Evolutionary conservation across 2,113 vertebrate genomes (phyloP).

Genomic region (Toxostoma redivivum): DNA sequence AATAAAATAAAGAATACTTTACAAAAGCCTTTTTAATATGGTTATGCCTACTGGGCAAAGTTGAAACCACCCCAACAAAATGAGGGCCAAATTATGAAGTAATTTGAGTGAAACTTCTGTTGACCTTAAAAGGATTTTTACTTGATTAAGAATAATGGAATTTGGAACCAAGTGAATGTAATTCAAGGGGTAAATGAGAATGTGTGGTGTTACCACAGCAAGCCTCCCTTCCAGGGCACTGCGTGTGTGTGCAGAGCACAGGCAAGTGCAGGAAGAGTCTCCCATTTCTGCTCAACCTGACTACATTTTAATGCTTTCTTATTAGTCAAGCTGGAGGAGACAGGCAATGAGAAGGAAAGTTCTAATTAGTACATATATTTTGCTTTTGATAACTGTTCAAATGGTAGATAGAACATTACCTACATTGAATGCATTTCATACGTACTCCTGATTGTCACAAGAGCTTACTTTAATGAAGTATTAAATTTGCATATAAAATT

Average conservation of each 20-base stretch:
- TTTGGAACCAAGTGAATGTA: neutral
- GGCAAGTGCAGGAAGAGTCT: neutral
- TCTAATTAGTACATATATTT: slow-evolving; percentile 58
- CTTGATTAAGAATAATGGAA: slow-evolving; percentile 16
- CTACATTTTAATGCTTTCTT: neutral
- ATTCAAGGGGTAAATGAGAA: neutral
- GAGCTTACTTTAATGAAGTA: slow-evolving; percentile 31
- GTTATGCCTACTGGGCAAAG: slow-evolving; percentile 27
- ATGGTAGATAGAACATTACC: slow-evolving; percentile 12
- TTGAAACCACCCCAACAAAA: neutral
- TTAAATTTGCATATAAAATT: slow-evolving; percentile 61
- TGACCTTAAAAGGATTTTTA: slow-evolving; percentile 22
- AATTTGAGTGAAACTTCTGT: slow-evolving; percentile 30
- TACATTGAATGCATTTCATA: slow-evolving; percentile 9
- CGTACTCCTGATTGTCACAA: slow-evolving; percentile 22
- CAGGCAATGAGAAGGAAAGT: slow-evolving; percentile 60
- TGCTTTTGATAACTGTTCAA: slow-evolving; percentile 41
- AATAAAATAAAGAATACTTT: slow-evolving; percentile 34
- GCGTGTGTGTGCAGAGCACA: neutral
- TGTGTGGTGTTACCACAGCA: neutral
- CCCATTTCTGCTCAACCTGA: neutral
- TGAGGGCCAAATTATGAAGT: slow-evolving; percentile 32
- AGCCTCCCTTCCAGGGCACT: neutral
- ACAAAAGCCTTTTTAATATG: slow-evolving; percentile 11
- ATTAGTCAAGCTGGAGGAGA: slow-evolving; percentile 50